A percentile compares a stretch with the other conserved stretches of the same genome.
These are phyloP conservation scores for Pitta sordida DNA, from an alignment of 2,113 vertebrate species.

Conservation along the genomic window DNA sequence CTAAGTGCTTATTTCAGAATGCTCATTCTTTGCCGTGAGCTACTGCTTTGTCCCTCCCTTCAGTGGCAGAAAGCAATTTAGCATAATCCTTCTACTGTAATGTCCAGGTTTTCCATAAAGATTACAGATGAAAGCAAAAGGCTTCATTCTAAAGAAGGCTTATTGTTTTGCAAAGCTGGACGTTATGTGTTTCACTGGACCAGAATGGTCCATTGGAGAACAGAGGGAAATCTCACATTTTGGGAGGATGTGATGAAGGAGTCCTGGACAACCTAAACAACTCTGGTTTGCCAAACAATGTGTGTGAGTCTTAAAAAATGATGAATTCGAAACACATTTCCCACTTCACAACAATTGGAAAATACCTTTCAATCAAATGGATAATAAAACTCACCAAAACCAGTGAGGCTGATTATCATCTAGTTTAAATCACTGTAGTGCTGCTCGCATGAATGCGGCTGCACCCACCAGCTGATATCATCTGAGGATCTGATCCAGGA, in stretches of 20 bases:
- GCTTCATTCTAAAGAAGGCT: constrained; percentile 49
- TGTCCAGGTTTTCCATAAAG: constrained; percentile 50
- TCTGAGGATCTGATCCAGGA: constrained; percentile 31
- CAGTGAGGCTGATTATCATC: constrained; percentile 18
- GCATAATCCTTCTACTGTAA: constrained; percentile 66
- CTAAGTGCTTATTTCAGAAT: constrained; percentile 40
- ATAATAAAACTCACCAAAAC: constrained; percentile 44
- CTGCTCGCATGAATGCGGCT: constrained; percentile 22
- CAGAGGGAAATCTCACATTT: constrained; percentile 33
- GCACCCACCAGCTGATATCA: constrained; percentile 48
- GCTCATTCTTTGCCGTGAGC: constrained; percentile 34
- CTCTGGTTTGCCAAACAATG: constrained; percentile 8
- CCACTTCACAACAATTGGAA: constrained; percentile 43
- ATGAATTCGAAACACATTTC: constrained; percentile 34
- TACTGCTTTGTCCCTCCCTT: constrained; percentile 41
- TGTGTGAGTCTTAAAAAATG: constrained; percentile 20
- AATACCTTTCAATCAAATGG: constrained; percentile 61
- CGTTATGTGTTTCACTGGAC: background rate
- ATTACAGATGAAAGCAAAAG: constrained; percentile 44
- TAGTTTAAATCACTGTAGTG: constrained; percentile 30
- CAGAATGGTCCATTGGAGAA: constrained; percentile 11
- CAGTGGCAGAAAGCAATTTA: constrained; percentile 39
- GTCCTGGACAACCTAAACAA: constrained; percentile 37
- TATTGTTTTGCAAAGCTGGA: constrained; percentile 31
- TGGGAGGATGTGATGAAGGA: constrained; percentile 4